Evolutionary conservation across 2,888 invertebrate genomes (phyloP), one percentile per base, ranked within the genome.

Genomic region (Poecilus cupreus): DNA sequence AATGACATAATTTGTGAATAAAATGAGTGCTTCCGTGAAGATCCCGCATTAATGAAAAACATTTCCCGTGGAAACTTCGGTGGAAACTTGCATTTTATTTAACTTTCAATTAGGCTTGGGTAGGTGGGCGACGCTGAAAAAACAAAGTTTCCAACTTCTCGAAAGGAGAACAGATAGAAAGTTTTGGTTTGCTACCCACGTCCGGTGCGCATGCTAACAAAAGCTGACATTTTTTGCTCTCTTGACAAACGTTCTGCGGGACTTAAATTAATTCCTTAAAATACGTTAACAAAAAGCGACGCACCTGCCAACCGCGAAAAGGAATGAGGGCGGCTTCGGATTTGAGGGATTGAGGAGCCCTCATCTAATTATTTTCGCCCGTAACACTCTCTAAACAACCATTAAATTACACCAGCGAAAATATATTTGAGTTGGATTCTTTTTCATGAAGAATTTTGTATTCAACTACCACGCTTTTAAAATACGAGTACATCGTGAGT

Each of bases 261-360:
- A 51, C 51, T 76, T 76, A 76, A 76, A 76, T 76, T 76, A 76
- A 76, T 76, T 76, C 76, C 54, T 51, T 57, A 57, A 54, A 76
- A 76, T 76, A 76, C 54, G 54, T 76, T 54, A 32, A 57, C 76
- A 76, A 74, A 74, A 74, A 74, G 51, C 32, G 32, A 75, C 68
- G 68, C 72, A 72, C 72, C 72, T 72, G 76, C 13, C 68, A 20
- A 37, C 68, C 72, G 16, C 54, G 11, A 3, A 8, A 8, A 32
- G 3, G 26, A 2, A 3, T 2, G 26, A 26, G 5, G 26, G 2
- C 22, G 13, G 24, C n/a, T 11, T 2, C 11, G 18, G 24, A 11
- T 24, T 57, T 24, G 51, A 51, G 51, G 54, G 54, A 22, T 13
- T 26, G 60, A 60, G 60, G 10, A n/a, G n/a, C 60, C 13, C 26